These are phyloP conservation scores for Leptura quadrifasciata DNA, from an alignment of 2,888 invertebrate genomes.

Conservation along the genomic window DNA sequence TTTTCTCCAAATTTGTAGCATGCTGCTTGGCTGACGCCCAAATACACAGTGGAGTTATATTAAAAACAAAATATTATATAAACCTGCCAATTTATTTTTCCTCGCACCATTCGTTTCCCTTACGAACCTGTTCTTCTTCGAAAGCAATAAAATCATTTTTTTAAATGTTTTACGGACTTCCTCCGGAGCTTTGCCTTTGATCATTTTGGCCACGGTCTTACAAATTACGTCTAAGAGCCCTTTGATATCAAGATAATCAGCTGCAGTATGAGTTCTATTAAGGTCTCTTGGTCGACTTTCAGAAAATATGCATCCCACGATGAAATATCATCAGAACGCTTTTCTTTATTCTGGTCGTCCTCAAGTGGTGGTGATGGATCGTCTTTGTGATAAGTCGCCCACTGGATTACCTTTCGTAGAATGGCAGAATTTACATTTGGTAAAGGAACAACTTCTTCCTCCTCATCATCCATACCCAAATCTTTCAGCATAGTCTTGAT, in stretches of 20 bases:
- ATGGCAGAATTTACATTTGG: constrained; percentile 99
- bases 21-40: no score
- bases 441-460: constrained; percentile 95
- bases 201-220: constrained; percentile 99
- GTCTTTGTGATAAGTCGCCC: constrained; percentile 96
- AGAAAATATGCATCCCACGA: constrained; percentile 99
- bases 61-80: constrained; percentile 10
- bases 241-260: constrained; percentile 97
- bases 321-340: constrained; percentile 98
- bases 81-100: constrained; percentile 80
- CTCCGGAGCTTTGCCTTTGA: constrained; percentile 98
- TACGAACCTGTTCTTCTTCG: constrained; percentile 98
- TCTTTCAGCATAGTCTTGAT: constrained; percentile 99
- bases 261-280: constrained; percentile 97
- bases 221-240: constrained; percentile 97
- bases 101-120: constrained; percentile 96
- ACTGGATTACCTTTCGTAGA: constrained; percentile 93
- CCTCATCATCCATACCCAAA: constrained; percentile 93
- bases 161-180: constrained; percentile 97
- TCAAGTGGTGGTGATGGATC: constrained; percentile 97
- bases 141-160: constrained; percentile 97
- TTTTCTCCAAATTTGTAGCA: no score
- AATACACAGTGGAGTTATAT: no score
- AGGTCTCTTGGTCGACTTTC: constrained; percentile 97
- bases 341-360: constrained; percentile 98